A percentile compares a stretch with the other conserved stretches of the same genome.
Conservation (phyloP, 2,888 invertebrate species). For the Hydraecia micacea region DNA sequence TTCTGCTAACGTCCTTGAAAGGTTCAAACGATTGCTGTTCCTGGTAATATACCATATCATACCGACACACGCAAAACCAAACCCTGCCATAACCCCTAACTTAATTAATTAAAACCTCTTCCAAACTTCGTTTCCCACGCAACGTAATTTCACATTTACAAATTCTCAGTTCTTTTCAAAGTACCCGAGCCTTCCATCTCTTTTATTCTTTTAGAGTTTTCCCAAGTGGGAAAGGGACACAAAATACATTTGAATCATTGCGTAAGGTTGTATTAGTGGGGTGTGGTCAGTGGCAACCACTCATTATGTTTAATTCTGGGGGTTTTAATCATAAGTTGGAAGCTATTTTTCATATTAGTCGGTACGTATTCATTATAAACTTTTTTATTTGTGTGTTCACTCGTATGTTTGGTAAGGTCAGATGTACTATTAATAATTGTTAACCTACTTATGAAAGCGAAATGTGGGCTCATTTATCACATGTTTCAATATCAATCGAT, state of each 20-base stretch:
- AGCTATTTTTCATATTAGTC: constrained; percentile 77
- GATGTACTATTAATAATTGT: constrained; percentile 57
- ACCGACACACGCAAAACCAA: constrained; percentile 44
- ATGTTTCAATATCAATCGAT: constrained; percentile 36
- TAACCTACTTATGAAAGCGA: constrained; percentile 53
- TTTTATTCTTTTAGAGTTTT: constrained; percentile 59
- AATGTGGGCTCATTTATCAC: constrained; percentile 49
- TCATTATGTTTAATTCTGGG: constrained; percentile 84
- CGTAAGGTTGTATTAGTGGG: constrained; percentile 81
- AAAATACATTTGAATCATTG: constrained; percentile 79
- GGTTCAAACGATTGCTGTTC: constrained; percentile 14
- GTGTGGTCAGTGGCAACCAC: constrained; percentile 83
- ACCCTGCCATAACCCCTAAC: constrained; percentile 47
- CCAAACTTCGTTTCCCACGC: constrained; percentile 79
- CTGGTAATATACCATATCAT: constrained; percentile 38
- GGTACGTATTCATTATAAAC: constrained; percentile 64
- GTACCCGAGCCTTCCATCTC: constrained; percentile 68
- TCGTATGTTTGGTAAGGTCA: constrained; percentile 55
- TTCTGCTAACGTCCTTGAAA: constrained; percentile 19
- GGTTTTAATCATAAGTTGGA: constrained; percentile 82
- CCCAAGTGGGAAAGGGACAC: constrained; percentile 71
- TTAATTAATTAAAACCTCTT: constrained; percentile 67
- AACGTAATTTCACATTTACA: constrained; percentile 68
- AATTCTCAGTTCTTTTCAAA: constrained; percentile 68
- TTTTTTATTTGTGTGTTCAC: constrained; percentile 57